These are phyloP conservation scores for Merops nubicus DNA, from an alignment of 2,113 vertebrate genomes.

Conservation along the genomic window DNA sequence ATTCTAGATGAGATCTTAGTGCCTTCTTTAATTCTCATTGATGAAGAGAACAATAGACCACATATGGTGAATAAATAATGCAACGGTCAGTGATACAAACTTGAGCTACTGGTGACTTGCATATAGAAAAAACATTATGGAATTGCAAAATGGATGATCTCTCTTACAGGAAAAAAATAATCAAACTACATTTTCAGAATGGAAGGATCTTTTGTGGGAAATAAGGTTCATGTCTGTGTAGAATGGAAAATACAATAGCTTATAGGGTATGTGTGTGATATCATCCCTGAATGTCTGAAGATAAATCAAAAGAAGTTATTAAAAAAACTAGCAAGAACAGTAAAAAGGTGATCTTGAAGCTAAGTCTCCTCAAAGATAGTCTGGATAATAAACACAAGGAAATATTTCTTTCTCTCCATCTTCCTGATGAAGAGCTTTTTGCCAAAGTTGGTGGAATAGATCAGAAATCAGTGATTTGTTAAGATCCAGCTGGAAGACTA, in stretches of 20 bases:
- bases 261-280: not conserved
- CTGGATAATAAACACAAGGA: not conserved
- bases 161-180: not conserved
- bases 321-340: not conserved
- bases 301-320: not conserved
- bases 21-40: not conserved
- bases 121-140: not conserved
- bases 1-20: not conserved
- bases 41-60: not conserved
- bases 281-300: not conserved
- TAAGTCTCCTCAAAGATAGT: not conserved
- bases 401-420: not conserved
- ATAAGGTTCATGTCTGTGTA: not conserved
- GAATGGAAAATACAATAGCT: not conserved
- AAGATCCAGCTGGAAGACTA: not conserved
- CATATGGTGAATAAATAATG: not conserved
- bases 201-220: not conserved
- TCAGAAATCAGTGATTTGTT: not conserved
- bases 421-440: not conserved
- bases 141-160: not conserved
- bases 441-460: not conserved
- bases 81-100: not conserved
- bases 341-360: not conserved
- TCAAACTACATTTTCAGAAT: not conserved
- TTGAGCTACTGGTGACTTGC: not conserved